Evolutionary conservation across 2,797 vertebrate species (phyloP).

Genomic region (Bothrops alternatus): DNA sequence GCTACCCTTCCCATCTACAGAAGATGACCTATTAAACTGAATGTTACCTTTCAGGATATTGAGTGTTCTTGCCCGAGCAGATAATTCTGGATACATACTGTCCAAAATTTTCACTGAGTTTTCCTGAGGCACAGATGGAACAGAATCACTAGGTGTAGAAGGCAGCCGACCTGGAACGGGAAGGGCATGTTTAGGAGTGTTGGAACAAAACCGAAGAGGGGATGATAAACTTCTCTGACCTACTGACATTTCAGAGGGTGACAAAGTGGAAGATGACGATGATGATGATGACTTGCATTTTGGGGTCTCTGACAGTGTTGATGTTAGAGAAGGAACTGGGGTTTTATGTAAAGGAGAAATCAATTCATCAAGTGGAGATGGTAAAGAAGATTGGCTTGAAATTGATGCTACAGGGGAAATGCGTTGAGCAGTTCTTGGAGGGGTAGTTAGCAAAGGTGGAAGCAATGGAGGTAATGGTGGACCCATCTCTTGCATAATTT

Average conservation of each 20-base stretch:
- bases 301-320: constrained; percentile 55
- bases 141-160: constrained; percentile 65
- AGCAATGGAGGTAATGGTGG: constrained; percentile 86
- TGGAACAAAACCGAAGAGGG: constrained; percentile 91
- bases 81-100: constrained; percentile 93
- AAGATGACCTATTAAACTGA: constrained; percentile 69
- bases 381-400: constrained; percentile 71
- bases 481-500: constrained; percentile 85
- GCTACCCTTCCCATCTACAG: constrained; percentile 65
- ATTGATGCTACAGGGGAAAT: constrained; percentile 70
- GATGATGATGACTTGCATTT: constrained; percentile 51
- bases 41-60: constrained; percentile 90
- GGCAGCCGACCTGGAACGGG: constrained; percentile 92
- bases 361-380: constrained; percentile 72
- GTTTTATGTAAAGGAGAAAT: constrained; percentile 65
- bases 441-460: constrained; percentile 79
- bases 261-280: constrained; percentile 56
- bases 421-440: constrained; percentile 71
- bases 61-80: constrained; percentile 88
- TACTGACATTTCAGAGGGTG: constrained; percentile 63
- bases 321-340: constrained; percentile 55
- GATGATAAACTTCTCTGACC: constrained; percentile 77
- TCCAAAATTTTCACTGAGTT: constrained; percentile 94
- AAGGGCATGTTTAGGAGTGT: constrained; percentile 93
- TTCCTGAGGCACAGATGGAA: constrained; percentile 76